Conservation (phyloP, 2,797 vertebrate genomes). For the Rhodeus uyekii region DNA sequence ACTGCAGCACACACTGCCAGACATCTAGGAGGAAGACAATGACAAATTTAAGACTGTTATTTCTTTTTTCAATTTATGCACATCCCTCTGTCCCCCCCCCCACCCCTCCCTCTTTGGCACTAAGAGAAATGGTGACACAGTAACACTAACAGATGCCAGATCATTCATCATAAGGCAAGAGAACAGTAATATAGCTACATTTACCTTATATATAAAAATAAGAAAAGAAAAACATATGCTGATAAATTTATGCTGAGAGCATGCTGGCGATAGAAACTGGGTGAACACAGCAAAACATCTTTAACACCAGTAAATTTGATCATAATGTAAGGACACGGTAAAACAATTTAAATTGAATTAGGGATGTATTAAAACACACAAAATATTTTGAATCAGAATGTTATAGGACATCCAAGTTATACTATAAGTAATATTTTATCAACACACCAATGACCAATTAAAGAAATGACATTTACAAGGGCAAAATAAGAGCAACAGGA, state of each 20-base stretch:
- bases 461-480: neutral
- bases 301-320: neutral
- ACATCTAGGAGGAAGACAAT: constrained; percentile 65
- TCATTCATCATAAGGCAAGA: constrained; percentile 46
- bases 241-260: neutral
- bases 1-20: constrained; percentile 61
- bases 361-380: neutral
- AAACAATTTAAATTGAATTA: neutral
- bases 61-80: constrained; percentile 51
- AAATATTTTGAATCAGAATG: neutral
- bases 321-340: neutral
- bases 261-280: neutral
- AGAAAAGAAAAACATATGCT: constrained; percentile 13
- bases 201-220: constrained; percentile 12
- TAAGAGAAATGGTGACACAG: constrained; percentile 50
- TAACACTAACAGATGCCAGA: constrained; percentile 53
- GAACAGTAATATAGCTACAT: constrained; percentile 39
- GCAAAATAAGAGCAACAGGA: neutral
- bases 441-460: neutral
- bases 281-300: neutral
- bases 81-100: constrained; percentile 40
- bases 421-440: neutral
- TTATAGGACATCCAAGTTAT: neutral
- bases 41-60: constrained; percentile 60
- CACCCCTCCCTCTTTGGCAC: constrained; percentile 47